These are phyloP conservation scores for Trachelus tabidus DNA, from an alignment of 2,888 invertebrate species.

Conservation along the genomic window DNA sequence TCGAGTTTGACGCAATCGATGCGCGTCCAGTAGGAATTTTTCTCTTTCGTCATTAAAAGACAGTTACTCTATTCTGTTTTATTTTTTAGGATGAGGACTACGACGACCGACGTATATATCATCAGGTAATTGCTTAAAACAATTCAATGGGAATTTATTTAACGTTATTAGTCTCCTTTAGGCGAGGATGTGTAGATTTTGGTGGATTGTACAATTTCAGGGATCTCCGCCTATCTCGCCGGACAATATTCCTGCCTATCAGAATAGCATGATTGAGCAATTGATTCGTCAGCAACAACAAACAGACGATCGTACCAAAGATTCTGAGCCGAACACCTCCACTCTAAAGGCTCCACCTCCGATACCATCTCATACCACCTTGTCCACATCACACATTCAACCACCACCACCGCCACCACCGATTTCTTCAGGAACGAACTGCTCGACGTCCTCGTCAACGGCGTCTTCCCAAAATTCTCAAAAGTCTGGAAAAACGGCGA, in stretches of 20 bases:
- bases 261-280: constrained; percentile 68
- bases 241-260: constrained; percentile 64
- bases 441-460: constrained; percentile 41
- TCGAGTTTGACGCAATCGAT: background rate
- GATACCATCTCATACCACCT: constrained; percentile 28
- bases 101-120: constrained; percentile 56
- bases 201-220: constrained; percentile 30
- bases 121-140: constrained; percentile 48
- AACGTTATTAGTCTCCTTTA: background rate
- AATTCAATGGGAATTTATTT: background rate
- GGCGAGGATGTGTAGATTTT: background rate
- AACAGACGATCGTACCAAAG: constrained; percentile 50
- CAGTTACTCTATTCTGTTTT: background rate
- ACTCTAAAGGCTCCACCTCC: constrained; percentile 35
- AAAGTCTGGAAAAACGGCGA: constrained; percentile 38
- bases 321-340: constrained; percentile 46
- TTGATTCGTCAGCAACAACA: constrained; percentile 64
- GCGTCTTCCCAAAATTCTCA: constrained; percentile 46
- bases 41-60: background rate
- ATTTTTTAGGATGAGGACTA: constrained; percentile 58
- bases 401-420: constrained; percentile 16
- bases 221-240: constrained; percentile 52
- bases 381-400: background rate
- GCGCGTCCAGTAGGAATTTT: background rate
- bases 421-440: constrained; percentile 13